phyloP scores from a whole-genome alignment of 2,888 invertebrate species.

The Athalia cordata region DNA sequence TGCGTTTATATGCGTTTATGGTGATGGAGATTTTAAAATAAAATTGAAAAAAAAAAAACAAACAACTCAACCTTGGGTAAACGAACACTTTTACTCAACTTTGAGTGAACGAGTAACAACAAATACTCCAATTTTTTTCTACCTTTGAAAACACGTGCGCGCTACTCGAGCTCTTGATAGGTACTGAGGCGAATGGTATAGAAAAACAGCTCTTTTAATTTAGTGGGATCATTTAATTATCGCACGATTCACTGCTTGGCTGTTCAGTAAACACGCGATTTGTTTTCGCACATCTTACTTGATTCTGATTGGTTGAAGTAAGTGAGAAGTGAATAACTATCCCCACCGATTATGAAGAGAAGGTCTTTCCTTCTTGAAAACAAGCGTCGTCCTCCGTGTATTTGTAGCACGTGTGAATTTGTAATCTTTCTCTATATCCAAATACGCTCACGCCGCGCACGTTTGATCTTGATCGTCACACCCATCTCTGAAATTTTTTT shows the following conservation, averaged over 20 bases:
- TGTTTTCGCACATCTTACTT: slow-evolving; percentile 34
- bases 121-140: too few relatives aligned
- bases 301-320: slow-evolving; percentile 19
- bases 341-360: not conserved
- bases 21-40: too few relatives aligned
- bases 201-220: not conserved
- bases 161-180: slow-evolving; percentile 19
- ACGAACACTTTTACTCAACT: too few relatives aligned
- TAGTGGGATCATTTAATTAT: not conserved
- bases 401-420: too few relatives aligned
- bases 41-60: too few relatives aligned
- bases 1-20: too few relatives aligned
- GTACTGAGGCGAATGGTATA: slow-evolving; percentile 1
- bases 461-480: too few relatives aligned
- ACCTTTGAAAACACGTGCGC: not conserved
- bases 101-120: too few relatives aligned
- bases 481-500: too few relatives aligned
- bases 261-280: slow-evolving; percentile 26
- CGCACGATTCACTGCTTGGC: not conserved
- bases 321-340: not conserved
- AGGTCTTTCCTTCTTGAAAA: slow-evolving; percentile 23
- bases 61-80: too few relatives aligned
- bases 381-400: not conserved
- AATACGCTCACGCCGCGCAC: too few relatives aligned
- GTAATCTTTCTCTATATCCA: too few relatives aligned